A percentile compares a stretch with the other conserved stretches of the same genome.
phyloP scores from a whole-genome alignment of 2,888 invertebrate genomes.

The Dasysyrphus albostriatus region DNA sequence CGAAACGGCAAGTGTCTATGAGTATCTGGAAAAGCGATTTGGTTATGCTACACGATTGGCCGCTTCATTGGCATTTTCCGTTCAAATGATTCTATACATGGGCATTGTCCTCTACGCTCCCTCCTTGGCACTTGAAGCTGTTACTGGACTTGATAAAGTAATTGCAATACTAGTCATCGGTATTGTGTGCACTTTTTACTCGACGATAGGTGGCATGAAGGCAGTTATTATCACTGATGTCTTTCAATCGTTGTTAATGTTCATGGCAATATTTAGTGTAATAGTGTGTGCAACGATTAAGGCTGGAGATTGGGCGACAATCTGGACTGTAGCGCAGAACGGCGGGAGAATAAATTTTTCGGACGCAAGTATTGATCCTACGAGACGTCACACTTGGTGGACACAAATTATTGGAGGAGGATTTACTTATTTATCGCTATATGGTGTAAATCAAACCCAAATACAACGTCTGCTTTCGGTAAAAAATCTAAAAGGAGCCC shows the following conservation, averaged over 20 bases:
- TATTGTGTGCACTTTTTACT: conserved; percentile 93
- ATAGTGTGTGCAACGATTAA: conserved; percentile 89
- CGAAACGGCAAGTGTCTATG: conserved; percentile 94
- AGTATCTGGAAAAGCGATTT: conserved; percentile 96
- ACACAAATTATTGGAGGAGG: conserved; percentile 92
- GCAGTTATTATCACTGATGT: conserved; percentile 95
- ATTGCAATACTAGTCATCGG: conserved; percentile 88
- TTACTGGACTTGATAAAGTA: conserved; percentile 90
- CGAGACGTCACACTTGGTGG: conserved; percentile 93
- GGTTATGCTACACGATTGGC: conserved; percentile 89
- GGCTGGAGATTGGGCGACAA: conserved; percentile 88
- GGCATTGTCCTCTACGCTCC: conserved; percentile 97
- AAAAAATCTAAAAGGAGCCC: conserved; percentile 88
- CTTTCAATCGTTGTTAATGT: conserved; percentile 94
- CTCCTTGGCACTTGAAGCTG: conserved; percentile 93
- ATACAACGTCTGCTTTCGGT: conserved; percentile 90
- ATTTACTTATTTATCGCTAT: conserved; percentile 91
- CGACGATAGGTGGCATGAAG: conserved; percentile 95
- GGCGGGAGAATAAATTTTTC: conserved; percentile 89
- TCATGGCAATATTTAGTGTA: conserved; percentile 91
- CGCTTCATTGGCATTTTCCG: conserved; percentile 92
- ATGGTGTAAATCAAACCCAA: conserved; percentile 95
- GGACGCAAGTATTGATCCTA: conserved; percentile 91
- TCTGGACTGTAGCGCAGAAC: conserved; percentile 89
- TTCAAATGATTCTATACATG: conserved; percentile 96